Conservation (phyloP, 2,797 vertebrate species). For the Sternarchorhynchus goeldii region DNA sequence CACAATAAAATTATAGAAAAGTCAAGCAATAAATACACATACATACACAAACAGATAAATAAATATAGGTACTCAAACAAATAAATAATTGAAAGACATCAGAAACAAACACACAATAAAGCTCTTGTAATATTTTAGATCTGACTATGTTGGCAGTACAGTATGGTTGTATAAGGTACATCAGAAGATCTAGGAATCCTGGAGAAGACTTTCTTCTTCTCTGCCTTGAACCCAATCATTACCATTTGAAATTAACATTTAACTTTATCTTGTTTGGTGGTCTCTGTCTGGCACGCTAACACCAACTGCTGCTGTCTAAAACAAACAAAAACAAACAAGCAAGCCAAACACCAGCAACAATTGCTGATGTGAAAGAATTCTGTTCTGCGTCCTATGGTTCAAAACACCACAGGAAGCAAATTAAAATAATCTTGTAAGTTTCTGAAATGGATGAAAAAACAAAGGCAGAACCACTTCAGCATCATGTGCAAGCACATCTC, state of each 20-base stretch:
- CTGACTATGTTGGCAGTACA: too few species aligned
- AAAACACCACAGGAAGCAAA: neutral
- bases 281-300: neutral
- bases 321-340: neutral
- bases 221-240: neutral
- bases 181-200: too few species aligned
- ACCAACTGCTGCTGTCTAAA: neutral
- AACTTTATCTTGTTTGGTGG: too few species aligned
- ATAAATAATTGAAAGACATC: neutral
- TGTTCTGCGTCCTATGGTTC: neutral
- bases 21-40: neutral
- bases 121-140: too few species aligned
- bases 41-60: neutral
- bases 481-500: neutral
- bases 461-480: conserved; percentile 3
- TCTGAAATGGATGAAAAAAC: conserved; percentile 1
- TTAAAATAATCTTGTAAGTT: neutral
- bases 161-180: too few species aligned
- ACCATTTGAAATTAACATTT: neutral
- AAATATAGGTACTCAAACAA: neutral
- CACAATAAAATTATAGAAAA: neutral
- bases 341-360: neutral
- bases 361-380: neutral
- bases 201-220: too few species aligned
- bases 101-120: too few species aligned